A percentile compares a stretch with the other conserved stretches of the same genome.
Conservation (phyloP, 2,113 vertebrate species). For the human region GRCh38 chr2:200490501-200491000, state of each 20-base stretch:
- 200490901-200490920: neutral
- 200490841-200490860: neutral
- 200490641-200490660: neutral
- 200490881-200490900: neutral
- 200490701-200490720: neutral
- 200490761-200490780: neutral
- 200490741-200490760: neutral
- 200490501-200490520: slow-evolving; percentile 83
- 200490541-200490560: slow-evolving; percentile 82
- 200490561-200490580: slow-evolving; percentile 69
- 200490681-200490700: neutral
- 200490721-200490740: neutral
- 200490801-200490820: neutral
- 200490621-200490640: slow-evolving; percentile 59
- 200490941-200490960: neutral
- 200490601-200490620: slow-evolving; percentile 64
- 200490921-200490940: neutral
- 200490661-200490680: neutral
- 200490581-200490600: slow-evolving; percentile 60
- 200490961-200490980: neutral
- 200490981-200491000: neutral
- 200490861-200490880: neutral
- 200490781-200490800: neutral
- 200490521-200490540: slow-evolving; percentile 85
- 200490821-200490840: neutral